Base-by-base conservation (phyloP, 92 coral and sea anemone genomes). In the Montipora capitata region DNA sequence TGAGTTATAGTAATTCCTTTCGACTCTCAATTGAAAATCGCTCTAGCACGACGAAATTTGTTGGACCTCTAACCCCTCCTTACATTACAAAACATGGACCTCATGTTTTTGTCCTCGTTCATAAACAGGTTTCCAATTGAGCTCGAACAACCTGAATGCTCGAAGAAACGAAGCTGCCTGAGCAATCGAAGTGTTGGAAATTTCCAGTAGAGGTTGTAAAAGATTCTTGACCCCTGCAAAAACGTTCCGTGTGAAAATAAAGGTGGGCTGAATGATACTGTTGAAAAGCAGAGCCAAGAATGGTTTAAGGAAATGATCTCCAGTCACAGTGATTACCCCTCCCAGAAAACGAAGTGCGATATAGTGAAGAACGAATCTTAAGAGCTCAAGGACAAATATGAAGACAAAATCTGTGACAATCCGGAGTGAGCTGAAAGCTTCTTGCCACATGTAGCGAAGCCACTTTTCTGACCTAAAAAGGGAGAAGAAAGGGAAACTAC, bases 401-500 rank as follows among this genome's bases (percentile, higher is more conserved):
- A 92, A 87, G 52, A 72, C 94, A 86, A 96, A 96, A 93, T 97
- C 96, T 15, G 93, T 79, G 71, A 94, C 51, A 42, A 97, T 88
- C 45, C 96, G 99, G 66, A 97, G 59, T 48, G 88, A 72, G 18
- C 98, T 96, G 87, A 97, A 97, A 66, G 96, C 92, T 79, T 97
- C 99, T 41, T 96, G 96, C 98, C 98, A 97, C 81, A 95, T 92
- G 79, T 94, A 92, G 43, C 93, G 94, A 14, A 94, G 92, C 95
- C 98, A 86, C 59, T 89, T 92, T 82, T 94, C 98, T 1, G 96
- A 94, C 77, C 99, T 97, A 84, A 7, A 38, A 56, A 70, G 7
- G 13, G 45, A 70, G 11, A 3, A 10, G 13, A 51, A 3, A 63
- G 2, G 18, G 9, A 16, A 39, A 68, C 1, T 10, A 68, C 45